These are phyloP conservation scores for Myocastor coypus DNA, from an alignment of 2,113 vertebrate species.

Conservation along the genomic window DNA sequence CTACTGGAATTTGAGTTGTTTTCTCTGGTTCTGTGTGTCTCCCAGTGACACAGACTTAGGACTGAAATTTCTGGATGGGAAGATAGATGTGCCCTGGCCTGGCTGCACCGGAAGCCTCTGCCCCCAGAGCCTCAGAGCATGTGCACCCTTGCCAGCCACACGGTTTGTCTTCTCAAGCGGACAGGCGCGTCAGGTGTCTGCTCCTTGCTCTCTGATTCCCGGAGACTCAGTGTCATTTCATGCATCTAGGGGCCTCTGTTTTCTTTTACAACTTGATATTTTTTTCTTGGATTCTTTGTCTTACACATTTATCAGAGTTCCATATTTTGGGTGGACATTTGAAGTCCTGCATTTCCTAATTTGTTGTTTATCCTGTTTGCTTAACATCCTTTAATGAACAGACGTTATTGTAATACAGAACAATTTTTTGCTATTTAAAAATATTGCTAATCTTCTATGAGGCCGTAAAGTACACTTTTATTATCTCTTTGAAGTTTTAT, in stretches of 20 bases:
- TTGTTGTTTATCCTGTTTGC: constrained; percentile 25
- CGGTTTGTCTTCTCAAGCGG: not conserved
- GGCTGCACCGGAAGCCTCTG: not conserved
- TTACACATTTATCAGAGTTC: not conserved
- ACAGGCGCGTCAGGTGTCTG: not conserved
- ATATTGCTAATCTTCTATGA: constrained; percentile 2
- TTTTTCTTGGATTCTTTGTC: constrained; percentile 22
- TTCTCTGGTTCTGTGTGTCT: constrained; percentile 6
- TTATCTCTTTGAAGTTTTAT: constrained; percentile 45
- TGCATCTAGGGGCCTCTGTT: not conserved
- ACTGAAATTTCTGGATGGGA: not conserved
- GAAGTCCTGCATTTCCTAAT: not conserved
- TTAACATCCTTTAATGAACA: not conserved
- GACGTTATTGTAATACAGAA: not conserved
- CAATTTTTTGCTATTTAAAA: constrained; percentile 23
- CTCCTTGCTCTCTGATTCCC: not conserved
- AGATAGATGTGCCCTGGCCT: too few species aligned
- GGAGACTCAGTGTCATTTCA: not conserved
- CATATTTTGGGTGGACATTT: not conserved
- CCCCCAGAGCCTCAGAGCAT: not conserved
- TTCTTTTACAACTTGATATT: not conserved
- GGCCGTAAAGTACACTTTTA: constrained; percentile 22
- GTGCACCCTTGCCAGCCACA: not conserved
- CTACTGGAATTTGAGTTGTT: not conserved
- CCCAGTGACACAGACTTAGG: not conserved